phyloP scores from a whole-genome alignment of 64 coral and sea anemone species.

The Stichodactyla mertensii region DNA sequence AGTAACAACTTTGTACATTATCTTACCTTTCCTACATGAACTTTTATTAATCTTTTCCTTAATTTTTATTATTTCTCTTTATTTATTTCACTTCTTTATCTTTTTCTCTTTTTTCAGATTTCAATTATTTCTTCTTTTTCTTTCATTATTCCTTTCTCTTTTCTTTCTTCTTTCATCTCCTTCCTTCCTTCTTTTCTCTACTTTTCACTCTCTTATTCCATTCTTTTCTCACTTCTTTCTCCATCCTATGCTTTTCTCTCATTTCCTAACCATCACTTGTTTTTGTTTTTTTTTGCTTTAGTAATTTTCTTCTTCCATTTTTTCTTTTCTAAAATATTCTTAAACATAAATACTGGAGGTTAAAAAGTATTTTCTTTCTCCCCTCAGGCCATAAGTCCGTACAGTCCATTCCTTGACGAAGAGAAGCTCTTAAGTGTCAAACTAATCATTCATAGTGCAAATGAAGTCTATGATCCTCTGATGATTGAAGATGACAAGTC shows the following conservation, averaged over 20 bases:
- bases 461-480: constrained; percentile 88
- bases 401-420: constrained; percentile 87
- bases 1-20: neutral
- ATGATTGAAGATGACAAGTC: constrained; percentile 71
- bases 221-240: neutral
- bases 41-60: neutral
- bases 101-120: neutral
- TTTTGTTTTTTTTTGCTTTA: no score
- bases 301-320: neutral
- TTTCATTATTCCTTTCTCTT: neutral
- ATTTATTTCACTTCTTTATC: neutral
- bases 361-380: neutral
- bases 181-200: neutral
- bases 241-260: neutral
- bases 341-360: neutral
- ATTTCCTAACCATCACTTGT: no score
- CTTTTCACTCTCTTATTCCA: neutral
- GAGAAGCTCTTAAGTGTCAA: constrained; percentile 82
- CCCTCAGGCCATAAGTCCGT: constrained; percentile 43
- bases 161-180: neutral
- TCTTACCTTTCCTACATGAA: neutral
- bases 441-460: constrained; percentile 66
- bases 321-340: neutral
- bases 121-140: neutral
- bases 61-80: neutral